phyloP scores from a whole-genome alignment of 2,797 vertebrate genomes.

The Mormyrus hasselquistii region DNA sequence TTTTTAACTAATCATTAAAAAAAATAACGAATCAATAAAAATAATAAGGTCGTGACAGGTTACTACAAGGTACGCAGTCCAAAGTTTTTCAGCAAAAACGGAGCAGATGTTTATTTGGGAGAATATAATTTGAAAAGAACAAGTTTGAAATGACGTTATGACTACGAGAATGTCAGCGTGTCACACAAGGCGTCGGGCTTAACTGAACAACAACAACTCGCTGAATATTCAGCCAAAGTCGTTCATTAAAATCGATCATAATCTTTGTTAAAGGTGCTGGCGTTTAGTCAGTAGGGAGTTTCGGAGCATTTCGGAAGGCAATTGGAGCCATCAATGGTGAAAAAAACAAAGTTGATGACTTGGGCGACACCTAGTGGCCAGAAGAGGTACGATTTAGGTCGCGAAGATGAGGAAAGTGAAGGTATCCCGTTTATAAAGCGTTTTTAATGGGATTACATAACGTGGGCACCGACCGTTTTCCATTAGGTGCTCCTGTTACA shows the following conservation, averaged over 20 bases:
- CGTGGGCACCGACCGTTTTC: not conserved
- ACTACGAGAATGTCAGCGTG: not conserved
- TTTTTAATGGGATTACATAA: not conserved
- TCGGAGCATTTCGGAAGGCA: not conserved
- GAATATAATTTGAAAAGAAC: not conserved
- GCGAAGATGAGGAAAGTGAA: not conserved
- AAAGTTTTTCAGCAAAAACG: not conserved
- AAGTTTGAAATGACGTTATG: not conserved
- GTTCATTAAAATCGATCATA: not conserved
- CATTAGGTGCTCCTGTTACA: not conserved
- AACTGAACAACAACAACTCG: not conserved
- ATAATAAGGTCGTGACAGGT: not conserved
- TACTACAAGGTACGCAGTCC: not conserved
- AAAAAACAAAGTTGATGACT: not conserved
- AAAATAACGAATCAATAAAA: slow-evolving; percentile 5
- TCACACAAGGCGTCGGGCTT: not conserved
- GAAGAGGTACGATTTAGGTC: not conserved
- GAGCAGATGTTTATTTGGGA: not conserved
- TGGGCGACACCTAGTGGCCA: not conserved
- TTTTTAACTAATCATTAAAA: not conserved
- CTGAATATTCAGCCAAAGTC: not conserved
- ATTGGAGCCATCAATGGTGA: not conserved
- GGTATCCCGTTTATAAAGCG: not conserved
- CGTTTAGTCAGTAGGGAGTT: not conserved
- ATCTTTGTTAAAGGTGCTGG: not conserved